Evolutionary conservation across 2,113 vertebrate genomes (phyloP).

Genomic region (Rostratula benghalensis): DNA sequence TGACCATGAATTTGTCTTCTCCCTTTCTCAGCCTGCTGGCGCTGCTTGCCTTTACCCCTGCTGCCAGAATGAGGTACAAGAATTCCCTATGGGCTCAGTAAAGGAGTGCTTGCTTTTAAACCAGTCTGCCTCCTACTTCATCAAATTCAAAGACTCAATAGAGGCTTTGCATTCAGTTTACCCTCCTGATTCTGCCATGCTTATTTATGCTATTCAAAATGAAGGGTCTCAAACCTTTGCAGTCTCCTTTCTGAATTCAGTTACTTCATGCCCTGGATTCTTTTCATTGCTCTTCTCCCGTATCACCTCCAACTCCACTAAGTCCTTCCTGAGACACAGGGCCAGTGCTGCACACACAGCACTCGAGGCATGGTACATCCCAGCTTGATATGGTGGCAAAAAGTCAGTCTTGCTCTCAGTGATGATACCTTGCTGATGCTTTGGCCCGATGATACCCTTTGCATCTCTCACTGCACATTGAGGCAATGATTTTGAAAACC

Average conservation of each 20-base stretch:
- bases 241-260: neutral
- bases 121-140: neutral
- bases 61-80: neutral
- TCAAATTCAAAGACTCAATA: neutral
- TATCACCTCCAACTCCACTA: neutral
- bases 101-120: neutral
- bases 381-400: neutral
- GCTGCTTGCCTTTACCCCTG: accelerated
- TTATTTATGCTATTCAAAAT: neutral
- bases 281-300: accelerated
- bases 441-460: neutral
- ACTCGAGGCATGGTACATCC: neutral
- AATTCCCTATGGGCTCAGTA: neutral
- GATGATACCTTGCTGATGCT: neutral
- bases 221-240: neutral
- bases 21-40: neutral
- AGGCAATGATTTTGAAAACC: neutral
- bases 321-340: neutral
- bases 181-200: neutral
- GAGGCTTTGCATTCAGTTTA: neutral
- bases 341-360: neutral
- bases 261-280: neutral
- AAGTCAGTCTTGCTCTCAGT: neutral
- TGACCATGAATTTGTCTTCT: neutral
- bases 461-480: neutral